Conservation (phyloP, 2,888 invertebrate genomes). For the Microdon myrmicae region DNA sequence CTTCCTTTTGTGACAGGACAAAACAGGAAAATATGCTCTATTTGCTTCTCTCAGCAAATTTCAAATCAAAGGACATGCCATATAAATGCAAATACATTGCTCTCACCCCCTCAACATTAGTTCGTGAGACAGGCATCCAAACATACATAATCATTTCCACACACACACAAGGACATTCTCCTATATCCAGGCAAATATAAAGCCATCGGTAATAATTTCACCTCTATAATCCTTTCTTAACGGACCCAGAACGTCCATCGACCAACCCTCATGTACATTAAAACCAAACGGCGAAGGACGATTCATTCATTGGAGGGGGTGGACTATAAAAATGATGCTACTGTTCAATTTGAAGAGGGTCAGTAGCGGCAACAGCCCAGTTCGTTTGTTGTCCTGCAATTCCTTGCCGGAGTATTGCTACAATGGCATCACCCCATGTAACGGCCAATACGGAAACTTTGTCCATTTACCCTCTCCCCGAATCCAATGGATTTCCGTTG, state of each 20-base stretch:
- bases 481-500: slow-evolving; percentile 45
- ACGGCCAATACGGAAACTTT: slow-evolving; percentile 51
- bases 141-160: slow-evolving; percentile 25
- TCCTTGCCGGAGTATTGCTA: slow-evolving; percentile 16
- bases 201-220: slow-evolving; percentile 37
- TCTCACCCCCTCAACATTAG: slow-evolving; percentile 4
- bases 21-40: slow-evolving; percentile 49
- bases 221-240: slow-evolving; percentile 42
- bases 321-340: slow-evolving; percentile 48
- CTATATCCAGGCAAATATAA: slow-evolving; percentile 39
- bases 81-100: slow-evolving; percentile 24
- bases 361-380: slow-evolving; percentile 38
- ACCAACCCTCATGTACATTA: not conserved
- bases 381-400: slow-evolving; percentile 50
- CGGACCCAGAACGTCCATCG: slow-evolving; percentile 14
- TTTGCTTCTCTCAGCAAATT: slow-evolving; percentile 39
- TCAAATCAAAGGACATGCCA: slow-evolving; percentile 43
- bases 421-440: slow-evolving; percentile 42
- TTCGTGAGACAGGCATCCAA: too few relatives aligned
- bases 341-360: slow-evolving; percentile 52
- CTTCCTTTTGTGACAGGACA: slow-evolving; percentile 22
- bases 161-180: slow-evolving; percentile 2
- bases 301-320: slow-evolving; percentile 22
- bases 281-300: slow-evolving; percentile 10
- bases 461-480: slow-evolving; percentile 46